A percentile compares a stretch with the other conserved stretches of the same genome.
These are phyloP conservation scores for Pteria penguin DNA, from an alignment of 2,888 invertebrate species.

Conservation along the genomic window DNA sequence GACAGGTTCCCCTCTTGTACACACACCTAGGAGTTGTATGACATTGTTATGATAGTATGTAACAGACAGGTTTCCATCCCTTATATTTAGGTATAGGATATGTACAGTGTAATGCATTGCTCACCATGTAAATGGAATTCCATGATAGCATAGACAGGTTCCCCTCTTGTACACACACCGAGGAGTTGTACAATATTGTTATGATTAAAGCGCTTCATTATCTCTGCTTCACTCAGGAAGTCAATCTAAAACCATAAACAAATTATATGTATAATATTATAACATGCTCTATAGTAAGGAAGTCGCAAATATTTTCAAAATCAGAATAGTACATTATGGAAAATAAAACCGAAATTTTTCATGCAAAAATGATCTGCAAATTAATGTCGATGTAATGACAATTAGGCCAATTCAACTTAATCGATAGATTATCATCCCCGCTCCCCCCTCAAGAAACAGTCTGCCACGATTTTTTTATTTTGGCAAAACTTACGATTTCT, in stretches of 20 bases:
- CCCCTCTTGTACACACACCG: conserved; percentile 91
- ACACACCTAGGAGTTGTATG: conserved; percentile 90
- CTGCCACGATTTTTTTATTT: no score
- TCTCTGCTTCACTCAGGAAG: conserved; percentile 94
- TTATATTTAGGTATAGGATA: no score
- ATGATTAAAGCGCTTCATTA: conserved; percentile 96
- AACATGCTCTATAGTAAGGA: not conserved
- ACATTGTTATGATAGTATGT: conserved; percentile 95
- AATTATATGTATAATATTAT: not conserved
- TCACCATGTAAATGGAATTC: conserved; percentile 93
- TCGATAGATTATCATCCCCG: no score
- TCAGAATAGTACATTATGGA: not conserved
- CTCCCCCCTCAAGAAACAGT: no score
- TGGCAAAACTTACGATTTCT: no score
- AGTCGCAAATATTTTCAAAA: not conserved
- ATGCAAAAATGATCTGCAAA: no score
- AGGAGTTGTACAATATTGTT: conserved; percentile 91
- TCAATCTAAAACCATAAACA: conserved; percentile 83
- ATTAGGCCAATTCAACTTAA: no score
- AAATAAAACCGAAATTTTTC: not conserved
- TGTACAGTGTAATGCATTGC: no score
- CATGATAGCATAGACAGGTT: conserved; percentile 95
- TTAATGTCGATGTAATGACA: no score
- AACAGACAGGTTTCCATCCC: no score
- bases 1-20: conserved; percentile 91